Percentiles rank a stretch among this genome's conserved stretches.
Conservation (phyloP, 1,140 invertebrate species). For the Caerostris extrusa region DNA sequence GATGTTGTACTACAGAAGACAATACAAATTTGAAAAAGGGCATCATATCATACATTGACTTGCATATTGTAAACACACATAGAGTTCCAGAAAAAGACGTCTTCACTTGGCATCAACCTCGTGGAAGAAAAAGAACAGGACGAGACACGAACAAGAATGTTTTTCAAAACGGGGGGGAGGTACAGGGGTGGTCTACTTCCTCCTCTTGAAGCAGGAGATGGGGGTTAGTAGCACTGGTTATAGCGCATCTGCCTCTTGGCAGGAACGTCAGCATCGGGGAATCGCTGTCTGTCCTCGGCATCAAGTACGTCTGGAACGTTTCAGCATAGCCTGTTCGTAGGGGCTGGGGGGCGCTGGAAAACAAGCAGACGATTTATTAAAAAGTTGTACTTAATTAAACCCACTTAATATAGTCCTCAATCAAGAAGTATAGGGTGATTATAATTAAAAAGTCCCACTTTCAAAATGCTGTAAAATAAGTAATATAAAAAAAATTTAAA, state of each 20-base stretch:
- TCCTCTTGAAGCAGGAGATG: conserved; percentile 79
- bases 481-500: too few relatives aligned
- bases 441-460: too few relatives aligned
- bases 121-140: background rate
- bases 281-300: conserved; percentile 35
- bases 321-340: conserved; percentile 62
- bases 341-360: conserved; percentile 16
- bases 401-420: too few relatives aligned
- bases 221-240: conserved; percentile 81
- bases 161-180: background rate
- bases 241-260: conserved; percentile 80
- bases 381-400: too few relatives aligned
- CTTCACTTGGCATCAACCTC: conserved; percentile 1
- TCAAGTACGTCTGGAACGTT: conserved; percentile 64
- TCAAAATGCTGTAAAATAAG: too few relatives aligned
- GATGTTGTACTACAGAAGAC: too few relatives aligned
- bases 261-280: conserved; percentile 44
- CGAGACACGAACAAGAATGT: background rate
- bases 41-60: background rate
- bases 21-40: too few relatives aligned
- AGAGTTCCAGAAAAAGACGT: background rate
- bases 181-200: conserved; percentile 38
- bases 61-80: background rate
- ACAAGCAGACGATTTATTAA: background rate
- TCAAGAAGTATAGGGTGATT: too few relatives aligned